A percentile compares a stretch with the other conserved stretches of the same genome.
Conservation (phyloP, 2,113 vertebrate species). For the Talpa occidentalis region DNA sequence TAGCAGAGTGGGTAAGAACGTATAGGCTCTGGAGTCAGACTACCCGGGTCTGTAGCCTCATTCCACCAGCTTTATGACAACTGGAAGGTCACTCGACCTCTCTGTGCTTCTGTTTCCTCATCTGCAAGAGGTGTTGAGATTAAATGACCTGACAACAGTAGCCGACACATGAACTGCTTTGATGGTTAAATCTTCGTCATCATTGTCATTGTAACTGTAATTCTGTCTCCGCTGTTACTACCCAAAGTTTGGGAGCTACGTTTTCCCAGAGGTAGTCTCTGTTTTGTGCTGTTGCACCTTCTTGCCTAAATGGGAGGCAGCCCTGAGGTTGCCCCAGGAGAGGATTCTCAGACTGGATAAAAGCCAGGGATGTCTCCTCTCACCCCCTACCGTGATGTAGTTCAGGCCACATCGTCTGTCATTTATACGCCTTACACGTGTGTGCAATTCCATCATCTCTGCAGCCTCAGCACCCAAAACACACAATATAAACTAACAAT, state of each 20-base stretch:
- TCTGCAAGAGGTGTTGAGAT: neutral
- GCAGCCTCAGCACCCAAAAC: neutral
- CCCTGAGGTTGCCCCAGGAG: neutral
- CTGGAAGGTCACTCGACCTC: neutral
- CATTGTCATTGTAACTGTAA: too few species aligned
- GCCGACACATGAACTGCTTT: neutral
- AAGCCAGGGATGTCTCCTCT: neutral
- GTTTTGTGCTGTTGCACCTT: neutral
- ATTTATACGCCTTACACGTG: rapidly evolving
- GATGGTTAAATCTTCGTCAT: too few species aligned
- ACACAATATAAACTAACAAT: neutral
- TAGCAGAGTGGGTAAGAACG: neutral
- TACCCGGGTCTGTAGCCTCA: neutral
- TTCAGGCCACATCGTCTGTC: neutral
- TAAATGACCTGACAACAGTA: neutral
- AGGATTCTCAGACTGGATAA: neutral
- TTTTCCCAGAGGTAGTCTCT: neutral
- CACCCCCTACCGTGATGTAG: rapidly evolving
- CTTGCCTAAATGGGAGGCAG: neutral
- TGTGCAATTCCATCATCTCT: too few species aligned
- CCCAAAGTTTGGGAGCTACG: neutral
- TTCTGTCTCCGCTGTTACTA: neutral
- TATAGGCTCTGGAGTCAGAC: neutral
- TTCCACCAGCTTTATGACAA: neutral
- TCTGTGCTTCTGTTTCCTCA: too few species aligned